Base-by-base conservation (phyloP, 2,888 invertebrate species). In the Netelia virgata region DNA sequence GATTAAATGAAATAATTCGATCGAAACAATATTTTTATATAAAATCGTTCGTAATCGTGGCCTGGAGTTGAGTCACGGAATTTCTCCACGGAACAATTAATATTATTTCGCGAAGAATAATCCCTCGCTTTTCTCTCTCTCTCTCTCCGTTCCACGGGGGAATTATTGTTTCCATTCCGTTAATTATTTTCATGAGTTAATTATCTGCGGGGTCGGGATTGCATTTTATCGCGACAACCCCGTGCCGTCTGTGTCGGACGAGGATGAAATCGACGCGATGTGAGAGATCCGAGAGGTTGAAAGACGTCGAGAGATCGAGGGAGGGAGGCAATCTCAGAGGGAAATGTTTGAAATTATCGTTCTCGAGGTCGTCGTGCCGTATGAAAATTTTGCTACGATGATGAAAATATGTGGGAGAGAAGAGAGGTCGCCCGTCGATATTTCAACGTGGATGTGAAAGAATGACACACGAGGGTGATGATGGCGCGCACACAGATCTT, bases 401-500 rank as follows among this genome's bases (percentile, higher is more conserved):
- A 28, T 28, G 64, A 55, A 59, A 69, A 61, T 20, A 64, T 72
- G 16, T 72, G 9, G 8, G 14, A 14, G 23, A n/a, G 28, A 3
- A n/a, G 16, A 14, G 41, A n/a, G 36, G 16, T 28, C 10, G 9
- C 28, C 47, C 47, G 47, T 47, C 14, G 14, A 10, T 47, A 10
- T 47, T 47, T 47, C 47, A 47, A 47, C 14, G 14, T 14, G 14
- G 47, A 47, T 47, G 14, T 47, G 14, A 11, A 11, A 47, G 63
- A 64, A 6, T 36, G n/a, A 41, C 36, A 66, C 53, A 66, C 59
- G 72, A 75, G 79, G 14, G 64, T 79, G 79, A 76, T 80, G 61
- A 61, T 28, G 69, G 28, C 43, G 43, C 68, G 64, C 36, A 74
- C 20, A 63, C 72, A 50, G 70, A 86, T 85, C 87, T 90, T 87